Evolutionary conservation across 2,888 invertebrate genomes (phyloP), one percentile per base, ranked within the genome.

Genomic region (Drosophila quinaria): DNA sequence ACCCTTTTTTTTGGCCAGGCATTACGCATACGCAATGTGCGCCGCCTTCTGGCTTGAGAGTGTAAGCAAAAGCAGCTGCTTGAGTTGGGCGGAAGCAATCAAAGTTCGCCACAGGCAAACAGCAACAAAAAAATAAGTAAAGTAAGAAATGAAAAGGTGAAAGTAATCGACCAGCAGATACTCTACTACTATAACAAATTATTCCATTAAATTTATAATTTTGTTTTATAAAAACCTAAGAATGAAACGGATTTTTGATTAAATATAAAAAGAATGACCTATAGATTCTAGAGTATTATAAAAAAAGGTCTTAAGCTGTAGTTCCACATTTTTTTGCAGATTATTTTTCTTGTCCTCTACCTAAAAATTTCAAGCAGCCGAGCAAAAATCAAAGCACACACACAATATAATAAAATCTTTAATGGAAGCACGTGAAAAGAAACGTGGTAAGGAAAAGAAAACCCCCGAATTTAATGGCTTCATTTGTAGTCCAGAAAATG

Each of bases 21-120:
- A 85, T 88, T 78, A 86, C 78, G 83, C 83, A 83, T 88, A 86
- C 88, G 87, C 88, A 69, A 49, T 69, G 74, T 73, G 59, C 44
- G 63, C 59, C 54, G 39, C 5, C 35, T 37, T 54, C 37, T 5
- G 25, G 44, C 25, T 37, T 37, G 62, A 10, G 56, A 67, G 54
- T 52, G 64, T 51, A 78, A 66, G 58, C 59, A 68, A 52, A 64
- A 46, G 66, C 63, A 66, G 60, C 70, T 70, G 66, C 64, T 62
- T 33, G 52, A 58, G 56, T 69, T 54, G 46, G 42, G 37, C 59
- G 65, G 62, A 71, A 81, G 68, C 88, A 88, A 88, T 86, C 87
- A 81, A 76, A 76, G 74, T 72, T 80, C 68, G 72, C 88, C 88
- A 37, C 62, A 59, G 74, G 81, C 50, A 17, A 9, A 41, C 9